phyloP scores from a whole-genome alignment of 2,888 invertebrate species.

The Drosophila koepferae region DNA sequence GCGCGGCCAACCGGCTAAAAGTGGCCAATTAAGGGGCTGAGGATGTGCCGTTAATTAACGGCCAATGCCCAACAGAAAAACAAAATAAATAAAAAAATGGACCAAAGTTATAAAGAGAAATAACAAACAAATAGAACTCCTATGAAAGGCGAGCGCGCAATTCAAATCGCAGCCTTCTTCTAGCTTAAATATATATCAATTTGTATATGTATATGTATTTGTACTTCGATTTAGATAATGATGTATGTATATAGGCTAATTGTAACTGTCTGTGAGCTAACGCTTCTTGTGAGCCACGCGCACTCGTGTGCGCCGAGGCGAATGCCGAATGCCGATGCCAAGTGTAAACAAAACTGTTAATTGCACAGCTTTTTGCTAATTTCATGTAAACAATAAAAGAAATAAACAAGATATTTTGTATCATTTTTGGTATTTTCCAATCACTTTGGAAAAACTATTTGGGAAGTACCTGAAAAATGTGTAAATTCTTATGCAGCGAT shows the following conservation, averaged over 20 bases:
- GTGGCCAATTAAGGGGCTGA: slow-evolving; percentile 49
- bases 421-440: slow-evolving; percentile 2
- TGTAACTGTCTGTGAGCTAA: slow-evolving; percentile 31
- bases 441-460: slow-evolving; percentile 31
- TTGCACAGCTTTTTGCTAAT: slow-evolving; percentile 36
- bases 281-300: slow-evolving; percentile 19
- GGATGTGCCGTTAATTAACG: slow-evolving; percentile 49
- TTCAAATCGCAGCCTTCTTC: slow-evolving; percentile 7
- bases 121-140: slow-evolving; percentile 18
- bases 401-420: slow-evolving; percentile 26
- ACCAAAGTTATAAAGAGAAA: slow-evolving; percentile 28
- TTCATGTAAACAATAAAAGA: slow-evolving; percentile 49
- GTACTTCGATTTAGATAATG: slow-evolving; percentile 14
- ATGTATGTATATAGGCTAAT: slow-evolving; percentile 15
- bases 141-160: slow-evolving; percentile 6
- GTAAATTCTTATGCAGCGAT: slow-evolving; percentile 53
- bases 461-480: slow-evolving; percentile 25
- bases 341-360: slow-evolving; percentile 41
- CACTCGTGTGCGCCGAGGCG: slow-evolving; percentile 21
- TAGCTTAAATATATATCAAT: slow-evolving; percentile 14
- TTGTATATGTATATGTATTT: slow-evolving; percentile 6
- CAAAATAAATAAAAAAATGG: background rate
- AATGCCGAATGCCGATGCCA: background rate
- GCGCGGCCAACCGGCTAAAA: slow-evolving; percentile 37
- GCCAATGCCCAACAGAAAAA: background rate